Conservation (phyloP, 2,888 invertebrate species). For the Zhuqinia jingwanae region DNA sequence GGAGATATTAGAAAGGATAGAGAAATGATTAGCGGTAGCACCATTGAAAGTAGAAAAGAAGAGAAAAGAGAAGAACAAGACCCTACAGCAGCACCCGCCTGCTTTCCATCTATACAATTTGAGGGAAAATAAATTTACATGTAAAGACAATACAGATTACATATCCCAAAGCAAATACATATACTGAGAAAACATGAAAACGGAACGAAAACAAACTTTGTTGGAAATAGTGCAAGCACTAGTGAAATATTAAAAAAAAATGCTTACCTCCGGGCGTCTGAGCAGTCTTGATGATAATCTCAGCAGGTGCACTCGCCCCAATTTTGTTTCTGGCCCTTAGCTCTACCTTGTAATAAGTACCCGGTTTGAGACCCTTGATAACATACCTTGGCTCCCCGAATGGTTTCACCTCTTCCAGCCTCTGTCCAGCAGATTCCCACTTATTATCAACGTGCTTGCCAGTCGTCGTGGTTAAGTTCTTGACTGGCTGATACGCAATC, state of each 20-base stretch:
- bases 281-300: slow-evolving; percentile 91
- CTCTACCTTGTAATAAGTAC: slow-evolving; percentile 92
- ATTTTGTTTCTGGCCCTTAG: slow-evolving; percentile 92
- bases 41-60: slow-evolving; percentile 34
- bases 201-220: slow-evolving; percentile 14
- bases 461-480: slow-evolving; percentile 73
- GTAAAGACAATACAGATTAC: no score
- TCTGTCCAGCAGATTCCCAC: slow-evolving; percentile 79
- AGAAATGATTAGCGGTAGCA: slow-evolving; percentile 41
- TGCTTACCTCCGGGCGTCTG: slow-evolving; percentile 86
- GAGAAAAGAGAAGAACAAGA: slow-evolving; percentile 8
- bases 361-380: slow-evolving; percentile 87
- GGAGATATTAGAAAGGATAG: neutral
- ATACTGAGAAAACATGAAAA: neutral
- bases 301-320: slow-evolving; percentile 90
- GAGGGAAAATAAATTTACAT: no score
- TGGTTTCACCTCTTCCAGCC: slow-evolving; percentile 60
- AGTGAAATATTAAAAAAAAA: neutral
- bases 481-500: slow-evolving; percentile 88
- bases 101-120: slow-evolving; percentile 35
- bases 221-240: neutral
- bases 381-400: slow-evolving; percentile 78
- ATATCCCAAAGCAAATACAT: no score
- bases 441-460: slow-evolving; percentile 60
- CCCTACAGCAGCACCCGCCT: neutral